Percentiles rank a stretch among this genome's conserved stretches.
Evolutionary conservation across 1,140 invertebrate species (phyloP).

Genomic region (Hetaerina americana): DNA sequence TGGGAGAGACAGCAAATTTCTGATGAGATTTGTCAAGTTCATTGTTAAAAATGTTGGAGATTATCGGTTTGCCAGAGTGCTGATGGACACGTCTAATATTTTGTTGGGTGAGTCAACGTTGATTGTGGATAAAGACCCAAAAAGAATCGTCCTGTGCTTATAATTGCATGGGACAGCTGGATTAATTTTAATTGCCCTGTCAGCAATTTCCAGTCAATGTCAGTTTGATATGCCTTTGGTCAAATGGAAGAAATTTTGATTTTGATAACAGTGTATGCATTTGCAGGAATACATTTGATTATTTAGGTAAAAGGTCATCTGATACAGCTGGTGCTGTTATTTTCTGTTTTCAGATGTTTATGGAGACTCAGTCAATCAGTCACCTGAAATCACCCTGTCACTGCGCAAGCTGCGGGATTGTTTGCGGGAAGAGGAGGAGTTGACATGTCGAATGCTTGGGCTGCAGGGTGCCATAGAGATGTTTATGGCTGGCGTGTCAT

Average conservation of each 20-base stretch:
- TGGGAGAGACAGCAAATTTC: conserved; percentile 48
- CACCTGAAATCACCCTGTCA: background rate
- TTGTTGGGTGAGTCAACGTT: conserved; percentile 53
- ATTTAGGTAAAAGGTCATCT: too few species aligned
- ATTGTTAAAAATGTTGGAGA: conserved; percentile 62
- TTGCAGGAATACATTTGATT: too few species aligned
- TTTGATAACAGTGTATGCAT: too few species aligned
- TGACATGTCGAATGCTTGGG: background rate
- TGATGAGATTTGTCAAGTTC: conserved; percentile 57
- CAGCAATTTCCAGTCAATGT: too few species aligned
- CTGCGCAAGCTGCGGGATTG: background rate
- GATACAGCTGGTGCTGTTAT: too few species aligned
- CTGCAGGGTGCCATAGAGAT: background rate
- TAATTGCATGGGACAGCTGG: too few species aligned
- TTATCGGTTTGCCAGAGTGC: conserved; percentile 51
- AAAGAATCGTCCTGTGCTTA: too few species aligned
- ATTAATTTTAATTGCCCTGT: too few species aligned
- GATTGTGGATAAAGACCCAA: too few species aligned
- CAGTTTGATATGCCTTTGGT: too few species aligned
- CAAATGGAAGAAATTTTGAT: too few species aligned
- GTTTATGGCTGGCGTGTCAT: background rate
- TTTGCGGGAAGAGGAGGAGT: background rate
- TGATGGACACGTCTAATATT: conserved; percentile 58
- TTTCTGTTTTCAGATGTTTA: background rate
- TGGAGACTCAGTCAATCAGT: background rate